Conservation (phyloP, 2,113 vertebrate species). For the Felis catus region F.catus_Fca126_mat1.0 CM031421.1:55693501-55694000, state of each 20-base stretch:
- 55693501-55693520: neutral
- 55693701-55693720: neutral
- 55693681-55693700: constrained; percentile 27
- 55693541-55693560: constrained; percentile 46
- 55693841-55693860: neutral
- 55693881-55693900: neutral
- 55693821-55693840: neutral
- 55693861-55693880: neutral
- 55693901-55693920: constrained; percentile 50
- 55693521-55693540: constrained; percentile 38
- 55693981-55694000: neutral
- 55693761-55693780: neutral
- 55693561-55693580: constrained; percentile 65
- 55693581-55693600: constrained; percentile 79
- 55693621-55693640: constrained; percentile 67
- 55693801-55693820: neutral
- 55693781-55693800: neutral
- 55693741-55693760: neutral
- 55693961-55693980: neutral
- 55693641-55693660: constrained; percentile 70
- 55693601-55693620: constrained; percentile 70
- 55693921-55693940: neutral
- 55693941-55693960: neutral
- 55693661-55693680: neutral
- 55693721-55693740: neutral